These are phyloP conservation scores for Pelecanoides urinatrix DNA, from an alignment of 2,113 vertebrate genomes.

Conservation along the genomic window DNA sequence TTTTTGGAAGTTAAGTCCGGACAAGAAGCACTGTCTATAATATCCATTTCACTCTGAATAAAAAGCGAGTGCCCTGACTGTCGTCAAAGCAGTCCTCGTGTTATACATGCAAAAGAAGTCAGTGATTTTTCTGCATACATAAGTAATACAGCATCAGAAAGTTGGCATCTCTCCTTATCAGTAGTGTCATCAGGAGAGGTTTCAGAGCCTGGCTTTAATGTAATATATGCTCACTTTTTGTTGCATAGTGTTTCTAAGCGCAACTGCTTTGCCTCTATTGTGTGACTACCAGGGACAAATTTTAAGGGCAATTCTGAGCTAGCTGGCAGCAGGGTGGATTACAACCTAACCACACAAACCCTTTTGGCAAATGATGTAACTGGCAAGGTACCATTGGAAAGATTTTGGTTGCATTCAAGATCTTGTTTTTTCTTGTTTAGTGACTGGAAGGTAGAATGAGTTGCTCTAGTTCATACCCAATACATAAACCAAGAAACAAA, in stretches of 20 bases:
- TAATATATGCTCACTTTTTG: neutral
- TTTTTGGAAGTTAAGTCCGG: neutral
- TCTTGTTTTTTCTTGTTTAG: neutral
- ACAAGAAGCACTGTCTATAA: neutral
- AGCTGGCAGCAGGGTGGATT: neutral
- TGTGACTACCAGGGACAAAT: neutral
- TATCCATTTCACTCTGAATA: neutral
- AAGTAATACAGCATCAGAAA: neutral
- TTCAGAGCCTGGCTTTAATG: neutral
- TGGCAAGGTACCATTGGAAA: neutral
- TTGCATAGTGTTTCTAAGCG: neutral
- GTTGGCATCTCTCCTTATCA: neutral
- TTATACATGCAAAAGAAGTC: accelerated
- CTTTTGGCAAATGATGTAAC: neutral
- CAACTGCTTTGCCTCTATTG: neutral
- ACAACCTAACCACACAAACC: neutral
- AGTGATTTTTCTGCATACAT: neutral
- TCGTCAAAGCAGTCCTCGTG: neutral
- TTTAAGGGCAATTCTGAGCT: neutral
- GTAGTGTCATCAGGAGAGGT: neutral
- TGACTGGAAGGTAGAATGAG: neutral
- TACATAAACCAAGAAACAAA: neutral
- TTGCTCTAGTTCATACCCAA: neutral
- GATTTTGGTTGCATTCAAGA: neutral
- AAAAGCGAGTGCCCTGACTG: neutral